Evolutionary conservation across 1,140 invertebrate genomes (phyloP), one percentile per base, ranked within the genome.

Genomic region (Camponotus floridanus): DNA sequence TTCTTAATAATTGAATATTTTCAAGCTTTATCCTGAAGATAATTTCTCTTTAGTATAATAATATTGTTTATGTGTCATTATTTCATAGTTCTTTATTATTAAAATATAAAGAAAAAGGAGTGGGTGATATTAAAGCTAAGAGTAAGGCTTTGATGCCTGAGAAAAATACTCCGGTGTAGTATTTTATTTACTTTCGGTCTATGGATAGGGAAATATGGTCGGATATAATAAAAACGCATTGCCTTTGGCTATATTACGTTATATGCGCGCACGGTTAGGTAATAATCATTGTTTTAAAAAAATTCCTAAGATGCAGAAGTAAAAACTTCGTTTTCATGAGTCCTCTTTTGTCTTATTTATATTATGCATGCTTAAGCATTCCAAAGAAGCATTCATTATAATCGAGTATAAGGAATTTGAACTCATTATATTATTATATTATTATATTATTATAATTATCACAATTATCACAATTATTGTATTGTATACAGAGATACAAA

Each of bases 171-270:
- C 21, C 15, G 45, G 55, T 70, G 39, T 68, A 80, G 42, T 70
- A 33, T 39, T 80, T 80, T 70, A 80, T 80, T 33, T 68, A 79
- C 31, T 45, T 79, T 8, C 13, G 31, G 64, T 70, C 33, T 70
- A 70, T 55, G n/a, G 26, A 33, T 36, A 31, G 26, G 39, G 31
- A 84, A 86, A 87, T 78, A 76, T 74, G 73, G 65, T 62, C 36
- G 48, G 71, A 80, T 80, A 80, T 86, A 87, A 87, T 86, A 87
- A 86, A 86, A 85, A 86, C 73, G 64, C 42, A 86, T 86, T 51
- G 81, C 71, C 64, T 36, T 57, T 33, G 76, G 76, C 48, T 76
- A 55, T 39, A 45, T 42, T 61, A 64, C 55, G 33, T 78, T 79
- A 73, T 86, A 76, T 9, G 4, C 15, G 48, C 48, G 48, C 13